Evolutionary conservation across 37 sponge, comb jelly and placozoan genomes (phyloP), one percentile per base, ranked within the genome.

Genomic region (Chondrosia reniformis): DNA sequence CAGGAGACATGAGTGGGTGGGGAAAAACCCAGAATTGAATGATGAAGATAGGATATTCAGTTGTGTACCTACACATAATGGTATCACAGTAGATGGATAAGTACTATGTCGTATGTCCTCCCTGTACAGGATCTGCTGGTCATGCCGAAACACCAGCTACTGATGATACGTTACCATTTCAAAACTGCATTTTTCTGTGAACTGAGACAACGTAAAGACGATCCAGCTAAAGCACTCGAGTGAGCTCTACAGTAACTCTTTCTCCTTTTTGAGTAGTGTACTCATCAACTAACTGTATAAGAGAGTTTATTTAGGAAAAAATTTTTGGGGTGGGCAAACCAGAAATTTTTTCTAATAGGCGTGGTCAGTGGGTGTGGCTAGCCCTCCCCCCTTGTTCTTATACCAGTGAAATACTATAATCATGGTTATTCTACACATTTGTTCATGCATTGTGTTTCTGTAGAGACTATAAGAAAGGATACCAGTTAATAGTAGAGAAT

Each of bases 161-260:
- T 97, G 40, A 52, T 84, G n/a, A 82, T 90, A 5, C 79, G 97
- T 0, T 88, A 91, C 43, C 89, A 88, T 74, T 88, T 97, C 78
- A 97, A 97, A 80, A 83, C 88, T 24, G 87, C 89, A 73, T 93
- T 93, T 84, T 91, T 87, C 83, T 69, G 78, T 52, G 97, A 97
- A 77, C 81, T 93, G 73, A 88, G 91, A 58, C 86, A 93, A 56
- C 94, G 93, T 2, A 74, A 52, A 27, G 38, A 76, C 0, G 81
- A 40, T 27, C 88, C 94, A 31, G 78, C 88, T 49, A 88, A 84
- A 86, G 88, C 75, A 75, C 67, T 44, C 52, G 40, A 58, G 76
- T 62, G 52, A 62, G 43, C 3, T 4, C 59, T 12, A 27, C 34
- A 32, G 36, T 36, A 7, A 69, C n/a, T n/a, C n/a, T n/a, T 13